Base-by-base conservation (phyloP, 2,797 vertebrate genomes). In the Poecilia picta region DNA sequence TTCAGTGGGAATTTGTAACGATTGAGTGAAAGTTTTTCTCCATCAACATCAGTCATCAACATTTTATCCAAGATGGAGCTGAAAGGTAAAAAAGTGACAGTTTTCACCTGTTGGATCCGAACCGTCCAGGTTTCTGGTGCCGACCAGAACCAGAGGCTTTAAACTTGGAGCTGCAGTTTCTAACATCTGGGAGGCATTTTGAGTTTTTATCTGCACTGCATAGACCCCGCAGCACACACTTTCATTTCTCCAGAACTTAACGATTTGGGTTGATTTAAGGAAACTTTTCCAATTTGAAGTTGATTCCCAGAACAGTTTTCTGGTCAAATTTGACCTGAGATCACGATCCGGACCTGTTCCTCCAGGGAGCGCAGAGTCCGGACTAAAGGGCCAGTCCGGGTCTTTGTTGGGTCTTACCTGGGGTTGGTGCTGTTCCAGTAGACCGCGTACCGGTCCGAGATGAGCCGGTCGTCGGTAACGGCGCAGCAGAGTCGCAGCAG, bases 351-450 rank as follows among this genome's bases (percentile, higher is more conserved):
- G 16, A 15, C 4, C 25, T 2, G 16, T 59, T 33, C 62, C 12
- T 13, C 31, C 46, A n/a, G 10, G 33, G 1, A 74, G 33, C 64
- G 66, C 81, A 66, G 15, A 55, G 28, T 71, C 49, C 33, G 25
- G 5, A 28, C 10, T 75, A 15, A 46, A 74, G 41, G 57, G 15
- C 46, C 66, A 47, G 15, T 75, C n/a, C 55, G 13, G 28, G 20
- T 47, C 46, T 47, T 47, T 47, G 25, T 4, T 12, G 73, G 71
- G 45, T 78, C 95, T 89, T 95, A 98, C 97, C 97, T 97, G 91
- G 97, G 97, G 93, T 98, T 98, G 90, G 96, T 97, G 92, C 97
- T 97, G 96, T 98, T 98, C 97, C 97, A 98, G 91, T 97, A 98
- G 72, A 98, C 97, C 2, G 96, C 97, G 87, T 96, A 96, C 79